These are phyloP conservation scores for Hydropsyche betteni DNA, from an alignment of 2,888 invertebrate species.

Conservation along the genomic window DNA sequence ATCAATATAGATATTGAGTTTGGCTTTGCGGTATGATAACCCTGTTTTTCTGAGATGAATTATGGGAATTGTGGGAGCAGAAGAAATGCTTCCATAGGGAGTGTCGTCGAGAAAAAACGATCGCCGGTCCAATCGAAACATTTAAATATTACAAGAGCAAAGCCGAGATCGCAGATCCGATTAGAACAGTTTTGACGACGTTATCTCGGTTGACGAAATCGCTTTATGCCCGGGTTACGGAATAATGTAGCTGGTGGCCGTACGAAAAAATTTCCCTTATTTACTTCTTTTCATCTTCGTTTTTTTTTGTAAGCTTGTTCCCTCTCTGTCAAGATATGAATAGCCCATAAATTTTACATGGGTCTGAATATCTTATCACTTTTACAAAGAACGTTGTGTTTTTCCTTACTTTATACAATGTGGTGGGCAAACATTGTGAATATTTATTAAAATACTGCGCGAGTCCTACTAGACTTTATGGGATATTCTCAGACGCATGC, in stretches of 20 bases:
- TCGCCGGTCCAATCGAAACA: slow-evolving; percentile 15
- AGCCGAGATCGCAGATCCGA: slow-evolving; percentile 9
- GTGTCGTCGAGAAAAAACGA: not conserved
- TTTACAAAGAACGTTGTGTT: slow-evolving; percentile 34
- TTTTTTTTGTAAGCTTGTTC: slow-evolving; percentile 2
- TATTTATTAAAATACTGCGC: slow-evolving; percentile 30
- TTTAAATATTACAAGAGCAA: slow-evolving; percentile 14
- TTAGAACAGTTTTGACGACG: slow-evolving; percentile 24
- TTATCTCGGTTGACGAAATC: slow-evolving; percentile 30
- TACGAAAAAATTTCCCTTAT: slow-evolving; percentile 9
- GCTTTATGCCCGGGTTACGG: slow-evolving; percentile 18
- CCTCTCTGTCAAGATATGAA: slow-evolving; percentile 36
- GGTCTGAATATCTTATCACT: slow-evolving; percentile 40
- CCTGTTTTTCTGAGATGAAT: too few relatives aligned
- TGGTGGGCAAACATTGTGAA: slow-evolving; percentile 24
- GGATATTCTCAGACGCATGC: slow-evolving; percentile 6
- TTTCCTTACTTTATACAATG: slow-evolving; percentile 9
- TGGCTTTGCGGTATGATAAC: too few relatives aligned
- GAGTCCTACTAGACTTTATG: slow-evolving; percentile 25
- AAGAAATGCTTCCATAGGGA: not conserved
- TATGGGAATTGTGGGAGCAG: too few relatives aligned
- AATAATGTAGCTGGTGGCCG: slow-evolving; percentile 2
- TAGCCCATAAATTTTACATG: slow-evolving; percentile 34
- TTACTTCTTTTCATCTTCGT: slow-evolving; percentile 24
- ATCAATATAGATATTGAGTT: too few relatives aligned